Evolutionary conservation across 2,113 vertebrate species (phyloP), one percentile per base, ranked within the genome.

Genomic region (Hoplias malabaricus): DNA sequence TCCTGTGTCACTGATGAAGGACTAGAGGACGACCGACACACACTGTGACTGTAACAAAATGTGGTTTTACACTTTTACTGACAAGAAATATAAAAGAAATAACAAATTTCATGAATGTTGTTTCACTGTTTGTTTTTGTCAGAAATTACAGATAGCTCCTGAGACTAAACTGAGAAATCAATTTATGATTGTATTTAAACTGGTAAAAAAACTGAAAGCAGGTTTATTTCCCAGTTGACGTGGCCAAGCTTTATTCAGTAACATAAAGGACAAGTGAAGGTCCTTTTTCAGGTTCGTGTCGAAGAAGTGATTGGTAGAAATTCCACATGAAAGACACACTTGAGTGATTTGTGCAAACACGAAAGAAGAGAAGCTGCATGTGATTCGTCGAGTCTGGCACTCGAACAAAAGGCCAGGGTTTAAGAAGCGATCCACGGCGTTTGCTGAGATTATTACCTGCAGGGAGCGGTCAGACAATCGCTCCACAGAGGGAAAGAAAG

Each of bases 291-390:
- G 27, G 27, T 19, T 8, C 8, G 12, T 29, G 12, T 46, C 16
- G 4, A 68, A 50, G 19, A 76, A 68, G 34, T 8, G 10, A 50
- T 42, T 56, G 33, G 53, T 56, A 36, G 67, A 66, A 75, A 43
- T 3, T 14, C 25, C 73, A 73, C 61, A 59, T 21, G n/a, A 80
- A 2, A 38, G 6, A 31, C 31, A 81, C 73, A 11, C 0, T 2
- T 19, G 14, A 65, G 34, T 25, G 19, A 75, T 76, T 13, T 66
- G 16, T 71, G 79, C 72, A 67, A 81, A 73, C 53, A 80, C 3
- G 65, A 65, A 70, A 61, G n/a, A 0, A 33, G 56, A 73, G 59
- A 69, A 59, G 66, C 27, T 11, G 16, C 43, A n/a, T 5, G 16
- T 4, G 43, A 6, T 53, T 5, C 0, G 10, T 9, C 23, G 48